Evolutionary conservation across 2,113 vertebrate genomes (phyloP), one percentile per base, ranked within the genome.

Genomic region (Chrysochloris asiatica): DNA sequence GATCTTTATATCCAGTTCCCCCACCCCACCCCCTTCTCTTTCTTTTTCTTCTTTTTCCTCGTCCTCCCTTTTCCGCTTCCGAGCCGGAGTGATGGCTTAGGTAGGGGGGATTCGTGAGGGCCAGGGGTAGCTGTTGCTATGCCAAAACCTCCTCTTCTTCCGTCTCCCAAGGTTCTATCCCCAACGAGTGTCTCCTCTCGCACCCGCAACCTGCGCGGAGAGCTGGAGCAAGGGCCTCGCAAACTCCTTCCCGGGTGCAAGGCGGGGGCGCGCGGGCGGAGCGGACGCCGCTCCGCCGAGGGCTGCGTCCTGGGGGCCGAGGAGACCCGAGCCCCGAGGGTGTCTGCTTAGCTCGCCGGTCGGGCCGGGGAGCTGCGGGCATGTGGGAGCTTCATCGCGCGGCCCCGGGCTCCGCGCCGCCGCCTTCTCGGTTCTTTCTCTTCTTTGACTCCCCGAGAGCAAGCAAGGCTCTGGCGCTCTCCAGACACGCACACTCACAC

Each of bases 41-140:
- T 95, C 93, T 96, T 93, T 73, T 86, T 92, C 95, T 91, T 95
- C 93, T 88, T 96, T 94, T 88, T 94, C 94, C 81, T 93, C 94
- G 84, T 95, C 94, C 94, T 94, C 93, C 85, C 77, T 90, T 86
- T 79, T 84, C 92, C 80, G 92, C 88, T 73, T 71, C 77, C 61
- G 92, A 83, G 90, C 77, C n/a, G 67, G 88, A 92, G 93, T 80
- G 83, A 69, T 69, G 89, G 61, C 75, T 76, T 85, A 86, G 95
- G 96, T 61, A 77, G 87, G 87, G 90, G 93, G 69, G 88, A 72
- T 88, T n/a, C 73, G 88, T 65, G 63, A 89, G 93, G 82, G 88
- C 87, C 93, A 33, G 88, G 76, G 73, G 86, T 65, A 85, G 83
- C 90, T 91, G 17, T 52, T 56, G 47, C 92, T 88, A 90, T 41